Evolutionary conservation across 2,888 invertebrate species (phyloP).

Genomic region (Zonitis immaculata): DNA sequence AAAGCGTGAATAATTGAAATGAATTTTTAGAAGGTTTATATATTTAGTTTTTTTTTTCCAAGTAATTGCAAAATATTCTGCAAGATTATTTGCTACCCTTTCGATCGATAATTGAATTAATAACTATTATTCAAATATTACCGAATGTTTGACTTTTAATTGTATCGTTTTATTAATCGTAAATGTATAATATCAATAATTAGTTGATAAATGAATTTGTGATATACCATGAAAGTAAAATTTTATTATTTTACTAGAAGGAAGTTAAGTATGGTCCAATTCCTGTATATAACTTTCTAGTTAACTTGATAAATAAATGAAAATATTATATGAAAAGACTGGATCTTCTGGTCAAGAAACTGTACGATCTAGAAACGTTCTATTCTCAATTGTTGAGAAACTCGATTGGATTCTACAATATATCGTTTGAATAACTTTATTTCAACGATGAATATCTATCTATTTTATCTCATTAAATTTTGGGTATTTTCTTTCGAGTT

Average conservation of each 20-base stretch:
- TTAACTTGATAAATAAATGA: no score
- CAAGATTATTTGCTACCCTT: not conserved
- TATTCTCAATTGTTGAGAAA: no score
- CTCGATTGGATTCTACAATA: no score
- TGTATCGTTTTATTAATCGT: not conserved
- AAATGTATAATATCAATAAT: conserved; percentile 2
- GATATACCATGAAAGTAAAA: not conserved
- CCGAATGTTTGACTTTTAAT: not conserved
- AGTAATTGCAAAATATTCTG: no score
- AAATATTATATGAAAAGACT: no score
- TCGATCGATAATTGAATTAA: not conserved
- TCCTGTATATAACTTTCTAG: conserved; percentile 12
- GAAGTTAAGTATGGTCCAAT: conserved; percentile 14
- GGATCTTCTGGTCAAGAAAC: no score
- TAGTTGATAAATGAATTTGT: not conserved
- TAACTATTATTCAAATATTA: not conserved
- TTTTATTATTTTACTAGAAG: conserved; percentile 2
- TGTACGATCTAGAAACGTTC: no score
- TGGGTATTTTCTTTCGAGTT: no score
- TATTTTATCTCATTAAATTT: no score
- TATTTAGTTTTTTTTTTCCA: no score
- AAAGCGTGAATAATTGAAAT: conserved; percentile 12
- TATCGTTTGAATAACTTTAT: no score
- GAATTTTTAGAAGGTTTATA: conserved; percentile 6
- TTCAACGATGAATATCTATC: no score